Percentiles rank a stretch among this genome's conserved stretches.
Evolutionary conservation across 2,113 vertebrate genomes (phyloP).

Genomic region (Heterochromis multidens): DNA sequence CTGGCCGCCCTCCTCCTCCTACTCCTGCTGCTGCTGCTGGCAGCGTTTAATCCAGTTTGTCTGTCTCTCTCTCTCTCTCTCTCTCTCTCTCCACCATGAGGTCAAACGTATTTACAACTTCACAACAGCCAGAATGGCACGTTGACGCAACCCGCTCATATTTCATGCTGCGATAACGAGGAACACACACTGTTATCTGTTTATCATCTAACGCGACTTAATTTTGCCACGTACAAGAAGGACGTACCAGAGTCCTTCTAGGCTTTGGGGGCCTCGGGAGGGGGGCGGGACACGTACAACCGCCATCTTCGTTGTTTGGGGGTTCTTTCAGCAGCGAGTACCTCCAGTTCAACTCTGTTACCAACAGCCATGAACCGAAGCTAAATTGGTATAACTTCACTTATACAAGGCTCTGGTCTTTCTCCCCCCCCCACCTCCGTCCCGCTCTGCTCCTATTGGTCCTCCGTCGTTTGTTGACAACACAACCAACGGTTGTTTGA

Average conservation of each 20-base stretch:
- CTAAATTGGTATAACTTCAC: neutral
- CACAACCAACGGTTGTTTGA: neutral
- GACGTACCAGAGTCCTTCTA: neutral
- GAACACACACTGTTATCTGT: neutral
- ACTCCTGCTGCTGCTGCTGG: neutral
- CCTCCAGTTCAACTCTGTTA: neutral
- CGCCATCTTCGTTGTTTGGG: neutral
- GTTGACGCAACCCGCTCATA: neutral
- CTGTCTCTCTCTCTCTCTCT: neutral
- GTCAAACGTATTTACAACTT: slow-evolving; percentile 67
- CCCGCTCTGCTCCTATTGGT: slow-evolving; percentile 37
- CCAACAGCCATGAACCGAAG: neutral
- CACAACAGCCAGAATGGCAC: neutral
- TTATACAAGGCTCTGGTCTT: neutral
- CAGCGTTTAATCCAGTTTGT: slow-evolving; percentile 25
- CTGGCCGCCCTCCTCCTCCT: neutral
- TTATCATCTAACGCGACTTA: neutral
- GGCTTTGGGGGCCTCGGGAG: neutral
- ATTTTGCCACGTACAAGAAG: neutral
- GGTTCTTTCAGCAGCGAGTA: neutral
- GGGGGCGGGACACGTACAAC: neutral
- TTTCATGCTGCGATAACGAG: neutral
- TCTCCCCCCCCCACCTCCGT: neutral
- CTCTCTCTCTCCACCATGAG: slow-evolving; percentile 23
- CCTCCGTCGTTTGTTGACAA: neutral